Conservation (phyloP, 2,113 vertebrate species). For the Myotis yumanensis region DNA sequence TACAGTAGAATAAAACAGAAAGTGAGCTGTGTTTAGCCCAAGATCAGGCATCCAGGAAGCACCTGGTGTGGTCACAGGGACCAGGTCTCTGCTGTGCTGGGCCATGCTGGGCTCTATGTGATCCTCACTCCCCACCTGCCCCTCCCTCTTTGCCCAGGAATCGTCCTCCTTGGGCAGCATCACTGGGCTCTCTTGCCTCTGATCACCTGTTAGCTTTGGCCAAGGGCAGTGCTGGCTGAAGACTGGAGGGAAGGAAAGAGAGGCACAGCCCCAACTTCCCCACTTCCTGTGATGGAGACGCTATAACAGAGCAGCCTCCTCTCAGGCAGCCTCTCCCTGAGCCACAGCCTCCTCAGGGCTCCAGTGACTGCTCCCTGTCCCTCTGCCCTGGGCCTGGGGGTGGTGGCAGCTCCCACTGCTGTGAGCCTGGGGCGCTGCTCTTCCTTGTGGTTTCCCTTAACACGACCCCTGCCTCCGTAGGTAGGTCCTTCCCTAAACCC, state of each 20-base stretch:
- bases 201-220: neutral
- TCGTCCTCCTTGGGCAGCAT: neutral
- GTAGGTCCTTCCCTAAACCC: too few species aligned
- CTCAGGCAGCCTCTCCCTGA: neutral
- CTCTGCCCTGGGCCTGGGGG: too few species aligned
- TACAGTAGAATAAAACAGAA: neutral
- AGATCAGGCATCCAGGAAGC: neutral
- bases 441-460: too few species aligned
- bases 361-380: neutral
- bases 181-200: neutral
- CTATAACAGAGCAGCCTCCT: neutral
- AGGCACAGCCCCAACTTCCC: neutral
- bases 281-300: neutral
- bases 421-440: too few species aligned
- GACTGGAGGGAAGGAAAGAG: neutral
- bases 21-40: too few species aligned
- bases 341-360: neutral
- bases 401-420: too few species aligned
- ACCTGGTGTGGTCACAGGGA: neutral
- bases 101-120: neutral
- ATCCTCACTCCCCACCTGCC: neutral
- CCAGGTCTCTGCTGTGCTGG: neutral
- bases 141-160: neutral
- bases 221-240: neutral
- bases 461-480: too few species aligned